Conservation (phyloP, 2,797 vertebrate species). For the Hydrocynus forskahlii region DNA sequence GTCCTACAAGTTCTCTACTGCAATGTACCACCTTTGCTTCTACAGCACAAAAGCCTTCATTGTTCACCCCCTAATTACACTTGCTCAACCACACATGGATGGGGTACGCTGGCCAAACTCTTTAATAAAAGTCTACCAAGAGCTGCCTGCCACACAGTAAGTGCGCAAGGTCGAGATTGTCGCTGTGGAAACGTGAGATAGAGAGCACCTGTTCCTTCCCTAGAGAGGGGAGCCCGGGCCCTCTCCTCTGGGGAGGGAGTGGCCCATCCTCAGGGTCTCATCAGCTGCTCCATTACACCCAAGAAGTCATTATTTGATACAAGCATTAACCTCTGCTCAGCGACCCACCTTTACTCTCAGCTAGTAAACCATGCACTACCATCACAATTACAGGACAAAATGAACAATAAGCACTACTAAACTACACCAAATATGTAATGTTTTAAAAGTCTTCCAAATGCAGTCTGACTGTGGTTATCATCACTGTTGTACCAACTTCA, state of each 20-base stretch:
- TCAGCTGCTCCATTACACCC: slow-evolving; percentile 43
- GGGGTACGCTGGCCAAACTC: slow-evolving; percentile 71
- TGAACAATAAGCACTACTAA: neutral
- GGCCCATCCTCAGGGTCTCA: slow-evolving; percentile 35
- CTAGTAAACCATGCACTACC: slow-evolving; percentile 3
- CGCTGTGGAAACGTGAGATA: slow-evolving; percentile 83
- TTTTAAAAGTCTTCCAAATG: slow-evolving; percentile 4
- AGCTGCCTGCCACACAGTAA: slow-evolving; percentile 72
- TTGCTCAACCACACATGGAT: slow-evolving; percentile 74
- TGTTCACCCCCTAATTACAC: slow-evolving; percentile 70
- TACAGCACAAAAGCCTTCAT: slow-evolving; percentile 53
- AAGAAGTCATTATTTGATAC: slow-evolving; percentile 43
- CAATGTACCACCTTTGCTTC: slow-evolving; percentile 55
- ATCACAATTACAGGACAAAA: neutral
- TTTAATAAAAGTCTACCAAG: slow-evolving; percentile 73
- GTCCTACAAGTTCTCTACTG: slow-evolving; percentile 61
- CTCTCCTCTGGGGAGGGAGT: slow-evolving; percentile 48
- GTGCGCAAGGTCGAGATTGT: slow-evolving; percentile 74
- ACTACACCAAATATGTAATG: neutral
- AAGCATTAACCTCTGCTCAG: slow-evolving; percentile 23
- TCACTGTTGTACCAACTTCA: neutral
- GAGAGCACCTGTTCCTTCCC: slow-evolving; percentile 70
- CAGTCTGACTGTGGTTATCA: neutral
- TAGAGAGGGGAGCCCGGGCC: slow-evolving; percentile 58
- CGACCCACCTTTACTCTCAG: neutral